phyloP scores from a whole-genome alignment of 2,797 vertebrate genomes.

The Salmo trutta region DNA sequence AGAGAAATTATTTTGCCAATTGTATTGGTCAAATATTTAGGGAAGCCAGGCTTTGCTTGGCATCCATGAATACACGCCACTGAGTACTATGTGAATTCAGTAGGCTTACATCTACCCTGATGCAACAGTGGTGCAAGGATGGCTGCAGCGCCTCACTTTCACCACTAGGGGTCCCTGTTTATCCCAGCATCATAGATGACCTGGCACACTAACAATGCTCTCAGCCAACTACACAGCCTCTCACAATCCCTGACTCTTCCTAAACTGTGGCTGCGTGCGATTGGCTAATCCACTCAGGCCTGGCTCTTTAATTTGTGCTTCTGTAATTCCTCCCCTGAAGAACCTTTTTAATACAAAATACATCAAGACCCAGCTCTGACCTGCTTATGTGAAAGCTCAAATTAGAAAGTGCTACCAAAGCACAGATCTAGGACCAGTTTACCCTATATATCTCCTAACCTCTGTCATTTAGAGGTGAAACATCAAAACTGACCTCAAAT shows the following conservation, averaged over 20 bases:
- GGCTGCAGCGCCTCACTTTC: constrained; percentile 19
- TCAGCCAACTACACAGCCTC: not conserved
- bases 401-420: no score
- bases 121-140: constrained; percentile 9
- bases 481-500: not conserved
- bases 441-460: not conserved
- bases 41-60: no score
- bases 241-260: constrained; percentile 20
- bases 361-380: not conserved
- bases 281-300: constrained; percentile 36
- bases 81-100: not conserved
- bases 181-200: constrained; percentile 10
- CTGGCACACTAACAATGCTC: not conserved
- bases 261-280: constrained; percentile 46
- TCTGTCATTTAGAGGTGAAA: not conserved
- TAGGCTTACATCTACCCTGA: not conserved
- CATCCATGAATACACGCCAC: no score
- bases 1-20: no score
- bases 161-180: constrained; percentile 47
- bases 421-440: not conserved
- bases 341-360: constrained; percentile 4
- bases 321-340: constrained; percentile 1
- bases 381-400: not conserved
- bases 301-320: not conserved
- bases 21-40: no score